phyloP scores from a whole-genome alignment of 64 coral and sea anemone species.

The Montipora sp. region DNA sequence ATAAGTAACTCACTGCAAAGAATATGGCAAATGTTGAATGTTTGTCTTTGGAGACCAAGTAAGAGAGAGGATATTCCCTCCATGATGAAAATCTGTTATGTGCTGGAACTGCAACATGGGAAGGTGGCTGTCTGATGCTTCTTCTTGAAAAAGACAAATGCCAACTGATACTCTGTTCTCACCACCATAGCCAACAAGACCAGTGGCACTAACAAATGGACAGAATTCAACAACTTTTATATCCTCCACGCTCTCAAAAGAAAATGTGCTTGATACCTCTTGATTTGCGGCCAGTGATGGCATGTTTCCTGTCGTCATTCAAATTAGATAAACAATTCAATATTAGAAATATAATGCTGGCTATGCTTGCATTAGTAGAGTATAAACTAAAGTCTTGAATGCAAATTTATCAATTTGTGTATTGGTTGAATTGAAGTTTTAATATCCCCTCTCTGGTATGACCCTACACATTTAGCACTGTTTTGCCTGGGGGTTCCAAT shows the following conservation, averaged over 20 bases:
- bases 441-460: too few species aligned
- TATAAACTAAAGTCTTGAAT: too few species aligned
- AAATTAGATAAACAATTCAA: too few species aligned
- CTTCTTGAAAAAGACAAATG: constrained; percentile 85
- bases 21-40: constrained; percentile 66
- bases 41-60: constrained; percentile 92
- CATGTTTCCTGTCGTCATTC: constrained; percentile 15
- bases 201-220: constrained; percentile 78
- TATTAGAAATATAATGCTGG: too few species aligned
- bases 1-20: constrained; percentile 78
- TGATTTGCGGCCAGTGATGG: constrained; percentile 47
- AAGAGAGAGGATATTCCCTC: constrained; percentile 72
- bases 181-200: constrained; percentile 91
- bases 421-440: too few species aligned
- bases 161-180: constrained; percentile 77
- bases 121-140: constrained; percentile 65
- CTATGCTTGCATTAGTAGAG: too few species aligned
- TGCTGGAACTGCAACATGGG: constrained; percentile 88
- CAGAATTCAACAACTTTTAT: constrained; percentile 89
- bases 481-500: too few species aligned
- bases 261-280: constrained; percentile 72
- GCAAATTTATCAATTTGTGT: too few species aligned
- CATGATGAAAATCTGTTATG: constrained; percentile 93
- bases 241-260: constrained; percentile 86
- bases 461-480: too few species aligned